Percentiles rank a stretch among this genome's conserved stretches.
Conservation (phyloP, 2,797 vertebrate species). For the Petrocephalus sullivani region DNA sequence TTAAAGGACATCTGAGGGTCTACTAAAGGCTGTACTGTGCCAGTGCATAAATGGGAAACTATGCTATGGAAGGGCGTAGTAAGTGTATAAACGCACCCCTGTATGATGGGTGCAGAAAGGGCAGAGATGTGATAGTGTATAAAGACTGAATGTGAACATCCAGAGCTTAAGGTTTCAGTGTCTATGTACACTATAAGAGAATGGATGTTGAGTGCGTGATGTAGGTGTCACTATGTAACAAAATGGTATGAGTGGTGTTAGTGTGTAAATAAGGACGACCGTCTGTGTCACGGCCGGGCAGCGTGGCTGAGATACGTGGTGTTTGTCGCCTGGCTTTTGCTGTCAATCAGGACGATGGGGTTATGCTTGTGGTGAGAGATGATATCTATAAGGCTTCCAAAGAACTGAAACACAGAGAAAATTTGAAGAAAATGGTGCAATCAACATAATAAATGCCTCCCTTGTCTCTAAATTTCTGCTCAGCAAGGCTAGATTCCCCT, state of each 20-base stretch:
- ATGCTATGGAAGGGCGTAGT: neutral
- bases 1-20: neutral
- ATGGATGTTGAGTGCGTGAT: neutral
- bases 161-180: neutral
- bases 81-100: neutral
- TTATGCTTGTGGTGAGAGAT: conserved; percentile 62
- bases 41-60: neutral
- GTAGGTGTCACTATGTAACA: neutral
- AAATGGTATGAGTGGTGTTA: neutral
- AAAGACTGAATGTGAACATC: neutral
- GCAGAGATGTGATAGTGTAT: neutral
- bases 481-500: neutral
- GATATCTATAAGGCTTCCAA: conserved; percentile 61
- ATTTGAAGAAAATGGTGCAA: conserved; percentile 16
- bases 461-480: neutral
- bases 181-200: neutral
- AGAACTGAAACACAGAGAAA: conserved; percentile 47
- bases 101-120: neutral
- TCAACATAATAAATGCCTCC: neutral
- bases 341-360: conserved; percentile 67
- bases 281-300: conserved; percentile 40
- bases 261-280: neutral
- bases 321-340: conserved; percentile 66
- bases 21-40: neutral
- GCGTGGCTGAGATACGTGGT: conserved; percentile 57